Conservation (phyloP, 2,797 vertebrate species). For the Lycodopsis pacificus region DNA sequence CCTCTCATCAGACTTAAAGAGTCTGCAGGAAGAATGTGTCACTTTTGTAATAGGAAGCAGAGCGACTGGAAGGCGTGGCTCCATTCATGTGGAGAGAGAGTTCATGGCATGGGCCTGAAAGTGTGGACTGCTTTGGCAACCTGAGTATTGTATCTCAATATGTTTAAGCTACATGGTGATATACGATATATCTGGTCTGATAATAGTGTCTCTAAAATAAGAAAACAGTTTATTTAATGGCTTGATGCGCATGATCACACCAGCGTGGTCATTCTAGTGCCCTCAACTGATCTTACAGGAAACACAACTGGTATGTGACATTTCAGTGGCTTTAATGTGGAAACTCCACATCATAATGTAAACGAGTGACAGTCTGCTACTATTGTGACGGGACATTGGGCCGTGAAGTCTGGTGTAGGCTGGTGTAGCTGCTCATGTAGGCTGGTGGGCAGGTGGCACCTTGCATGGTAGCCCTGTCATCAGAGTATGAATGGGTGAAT, state of each 20-base stretch:
- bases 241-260: background rate
- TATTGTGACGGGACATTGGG: too few relatives aligned
- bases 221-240: background rate
- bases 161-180: background rate
- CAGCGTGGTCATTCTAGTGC: background rate
- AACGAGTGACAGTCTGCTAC: background rate
- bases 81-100: constrained; percentile 9
- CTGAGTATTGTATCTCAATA: background rate
- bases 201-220: background rate
- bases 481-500: too few relatives aligned
- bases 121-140: background rate
- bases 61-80: constrained; percentile 13
- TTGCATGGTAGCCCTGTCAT: too few relatives aligned
- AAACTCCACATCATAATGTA: background rate
- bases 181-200: background rate
- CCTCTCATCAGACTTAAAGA: constrained; percentile 36
- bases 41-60: constrained; percentile 47
- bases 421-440: too few relatives aligned
- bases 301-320: background rate
- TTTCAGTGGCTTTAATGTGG: too few relatives aligned
- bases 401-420: background rate
- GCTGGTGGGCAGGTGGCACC: too few relatives aligned
- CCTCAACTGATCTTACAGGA: background rate
- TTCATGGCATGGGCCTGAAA: constrained; percentile 21
- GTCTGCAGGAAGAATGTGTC: constrained; percentile 43